Percentiles rank a stretch among this genome's conserved stretches.
These are phyloP conservation scores for Aradophagus sp. DNA, from an alignment of 1,140 invertebrate species.

Conservation along the genomic window DNA sequence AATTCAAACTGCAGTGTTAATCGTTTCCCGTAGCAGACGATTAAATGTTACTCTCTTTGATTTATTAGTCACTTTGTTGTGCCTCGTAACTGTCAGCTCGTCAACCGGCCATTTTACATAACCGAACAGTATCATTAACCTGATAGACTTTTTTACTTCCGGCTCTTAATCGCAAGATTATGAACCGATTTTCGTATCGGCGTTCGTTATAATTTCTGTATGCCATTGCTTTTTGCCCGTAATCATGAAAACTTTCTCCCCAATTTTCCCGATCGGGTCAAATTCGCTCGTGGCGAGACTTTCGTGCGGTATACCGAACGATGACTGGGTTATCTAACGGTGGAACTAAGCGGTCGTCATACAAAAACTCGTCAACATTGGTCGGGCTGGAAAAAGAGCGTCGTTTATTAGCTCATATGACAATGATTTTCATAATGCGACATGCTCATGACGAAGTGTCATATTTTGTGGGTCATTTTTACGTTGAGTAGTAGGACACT, in stretches of 20 bases:
- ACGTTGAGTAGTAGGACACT: conserved; percentile 11
- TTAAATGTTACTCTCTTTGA: conserved; percentile 5
- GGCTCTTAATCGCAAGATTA: conserved; percentile 28
- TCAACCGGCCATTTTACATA: conserved; percentile 11
- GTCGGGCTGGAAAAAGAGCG: conserved; percentile 14
- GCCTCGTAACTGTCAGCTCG: conserved; percentile 2
- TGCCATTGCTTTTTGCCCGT: conserved; percentile 47
- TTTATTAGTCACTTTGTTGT: conserved; percentile 16
- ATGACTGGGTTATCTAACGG: conserved; percentile 64
- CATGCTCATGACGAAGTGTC: conserved; percentile 25
- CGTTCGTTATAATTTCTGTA: conserved; percentile 54
- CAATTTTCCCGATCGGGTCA: conserved; percentile 58
- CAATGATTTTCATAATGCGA: conserved; percentile 32
- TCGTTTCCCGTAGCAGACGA: too few relatives aligned
- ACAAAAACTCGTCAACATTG: conserved; percentile 48
- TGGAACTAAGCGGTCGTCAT: conserved; percentile 48
- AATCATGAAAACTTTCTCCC: conserved; percentile 64
- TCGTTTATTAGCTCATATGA: conserved; percentile 31
- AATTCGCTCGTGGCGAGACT: conserved; percentile 42
- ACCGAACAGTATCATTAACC: conserved; percentile 19
- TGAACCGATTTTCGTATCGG: conserved; percentile 29
- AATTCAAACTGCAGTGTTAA: too few relatives aligned
- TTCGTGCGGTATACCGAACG: conserved; percentile 35
- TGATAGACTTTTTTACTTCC: conserved; percentile 24
- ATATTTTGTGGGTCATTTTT: conserved; percentile 27